A percentile compares a stretch with the other conserved stretches of the same genome.
Conservation (phyloP, 2,797 vertebrate genomes). For the Gambelia wislizenii region DNA sequence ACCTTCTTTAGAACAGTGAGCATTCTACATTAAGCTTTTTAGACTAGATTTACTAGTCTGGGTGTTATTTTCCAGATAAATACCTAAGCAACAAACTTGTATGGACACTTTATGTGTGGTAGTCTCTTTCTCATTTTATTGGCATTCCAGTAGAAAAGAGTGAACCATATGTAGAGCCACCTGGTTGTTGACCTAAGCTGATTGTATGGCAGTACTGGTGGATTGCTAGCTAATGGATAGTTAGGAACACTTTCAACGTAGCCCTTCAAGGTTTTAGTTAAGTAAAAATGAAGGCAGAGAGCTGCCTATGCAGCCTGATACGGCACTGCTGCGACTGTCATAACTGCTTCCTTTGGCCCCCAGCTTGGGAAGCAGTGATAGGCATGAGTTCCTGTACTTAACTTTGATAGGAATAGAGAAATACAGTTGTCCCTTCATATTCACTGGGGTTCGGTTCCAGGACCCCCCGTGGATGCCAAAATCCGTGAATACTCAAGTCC, state of each 20-base stretch:
- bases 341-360: background rate
- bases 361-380: background rate
- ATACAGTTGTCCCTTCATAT: too few species aligned
- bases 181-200: background rate
- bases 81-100: background rate
- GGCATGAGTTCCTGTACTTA: background rate
- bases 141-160: background rate
- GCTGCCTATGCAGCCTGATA: background rate
- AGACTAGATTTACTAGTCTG: background rate
- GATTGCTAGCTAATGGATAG: background rate
- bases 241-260: background rate
- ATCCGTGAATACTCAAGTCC: too few species aligned
- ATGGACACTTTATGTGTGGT: background rate
- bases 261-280: background rate
- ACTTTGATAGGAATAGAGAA: background rate
- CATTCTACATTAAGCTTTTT: background rate
- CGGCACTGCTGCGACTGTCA: too few species aligned
- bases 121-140: background rate
- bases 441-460: too few species aligned
- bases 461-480: too few species aligned
- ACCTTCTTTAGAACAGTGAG: background rate
- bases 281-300: constrained; percentile 2
- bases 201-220: background rate
- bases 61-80: background rate
- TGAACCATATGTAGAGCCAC: background rate